Base-by-base conservation (phyloP, 1,140 invertebrate species). In the Euura saliciscinereae region DNA sequence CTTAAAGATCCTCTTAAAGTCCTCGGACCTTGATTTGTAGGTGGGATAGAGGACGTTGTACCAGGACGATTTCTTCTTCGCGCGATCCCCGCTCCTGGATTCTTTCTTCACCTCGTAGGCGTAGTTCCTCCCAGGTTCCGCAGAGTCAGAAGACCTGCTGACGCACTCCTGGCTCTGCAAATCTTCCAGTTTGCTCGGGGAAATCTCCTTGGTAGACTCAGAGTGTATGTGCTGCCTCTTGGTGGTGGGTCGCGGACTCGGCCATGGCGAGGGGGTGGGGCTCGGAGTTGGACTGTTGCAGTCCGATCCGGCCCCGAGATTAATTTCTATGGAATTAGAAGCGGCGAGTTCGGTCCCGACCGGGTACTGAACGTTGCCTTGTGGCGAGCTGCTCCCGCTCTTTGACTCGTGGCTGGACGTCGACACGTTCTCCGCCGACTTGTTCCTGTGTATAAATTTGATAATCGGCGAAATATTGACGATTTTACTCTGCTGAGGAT, bases 1-100 rank as follows among this genome's bases (percentile, higher is more conserved):
- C 86, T 97, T 97, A 85, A 98, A 98, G 76, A 97, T 91, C 83
- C 93, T 91, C 82, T 95, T 97, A 83, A 98, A 98, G 86, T 98
- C 96, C 78, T 96, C 95, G 51, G 94, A 96, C 75, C 95, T 90
- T 67, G 95, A 96, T 87, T 98, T 98, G 83, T 98, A 98, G 1
- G 95, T 97, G 45, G 96, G 96, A 88, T 96, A 97, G 46, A 97
- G 89, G 59, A 97, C 92, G 84, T 93, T 94, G 85, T 95, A 96
- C 93, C 95, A 96, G 42, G 91, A 89, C 73, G 93, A 93, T 79
- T 95, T 96, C 84, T 94, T 95, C 80, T 94, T 94, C 51, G 86
- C 88, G 46, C 89, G 84, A 73, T 89, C 87, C 59, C 80, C 84
- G 4, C 84, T 76, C 68, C 87, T 82, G 10, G 81, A 79, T 81